Conservation (phyloP, 1,140 invertebrate species). For the Sinella curviseta region DNA sequence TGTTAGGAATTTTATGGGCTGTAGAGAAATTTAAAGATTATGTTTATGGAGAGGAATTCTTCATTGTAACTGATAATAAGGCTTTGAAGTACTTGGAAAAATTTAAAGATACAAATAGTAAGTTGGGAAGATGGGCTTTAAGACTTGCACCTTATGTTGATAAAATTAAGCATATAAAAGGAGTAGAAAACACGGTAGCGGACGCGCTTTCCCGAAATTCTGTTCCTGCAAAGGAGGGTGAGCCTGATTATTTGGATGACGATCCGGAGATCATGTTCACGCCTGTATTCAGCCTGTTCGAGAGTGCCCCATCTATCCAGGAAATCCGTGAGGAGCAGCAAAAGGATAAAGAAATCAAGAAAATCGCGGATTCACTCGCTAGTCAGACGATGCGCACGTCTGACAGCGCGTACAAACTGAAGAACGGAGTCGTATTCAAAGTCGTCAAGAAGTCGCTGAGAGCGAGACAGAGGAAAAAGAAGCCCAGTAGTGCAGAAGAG, state of each 20-base stretch:
- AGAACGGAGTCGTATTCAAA: neutral
- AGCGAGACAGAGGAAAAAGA: neutral
- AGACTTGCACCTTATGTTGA: neutral
- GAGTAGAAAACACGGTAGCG: conserved; percentile 39
- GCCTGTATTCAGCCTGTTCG: neutral
- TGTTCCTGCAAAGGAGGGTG: neutral
- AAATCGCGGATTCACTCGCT: neutral
- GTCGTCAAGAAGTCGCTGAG: neutral
- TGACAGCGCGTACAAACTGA: neutral
- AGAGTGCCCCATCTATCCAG: neutral
- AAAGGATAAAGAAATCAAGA: neutral
- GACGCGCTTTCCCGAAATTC: conserved; percentile 45
- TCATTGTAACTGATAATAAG: conserved; percentile 3
- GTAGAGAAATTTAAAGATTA: neutral
- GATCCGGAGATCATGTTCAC: conserved; percentile 14
- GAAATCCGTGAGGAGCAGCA: neutral
- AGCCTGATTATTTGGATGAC: neutral
- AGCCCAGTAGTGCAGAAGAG: too few relatives aligned
- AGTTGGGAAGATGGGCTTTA: neutral
- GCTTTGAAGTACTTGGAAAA: neutral
- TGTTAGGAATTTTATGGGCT: neutral
- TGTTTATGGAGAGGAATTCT: neutral
- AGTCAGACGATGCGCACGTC: neutral
- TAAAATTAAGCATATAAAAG: conserved; percentile 47
- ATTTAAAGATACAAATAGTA: neutral